Evolutionary conservation across 2,888 invertebrate species (phyloP), one percentile per base, ranked within the genome.

Genomic region (Hydrotaea cyrtoneurina): DNA sequence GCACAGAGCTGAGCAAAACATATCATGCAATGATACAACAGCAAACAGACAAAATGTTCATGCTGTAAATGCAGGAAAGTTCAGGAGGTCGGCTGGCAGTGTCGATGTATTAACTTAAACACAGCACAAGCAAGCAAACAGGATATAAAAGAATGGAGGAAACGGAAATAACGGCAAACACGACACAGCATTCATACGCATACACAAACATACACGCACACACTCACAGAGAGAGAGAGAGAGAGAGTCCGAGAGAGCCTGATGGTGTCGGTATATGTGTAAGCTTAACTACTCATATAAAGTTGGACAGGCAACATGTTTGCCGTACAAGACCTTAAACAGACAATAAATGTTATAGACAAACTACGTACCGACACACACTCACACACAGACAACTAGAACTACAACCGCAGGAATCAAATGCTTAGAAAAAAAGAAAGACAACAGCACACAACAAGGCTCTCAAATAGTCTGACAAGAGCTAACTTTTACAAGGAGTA

Each of bases 21-120:
- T 57, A 57, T 57, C 57, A 57, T 57, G 57, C 57, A 57, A 57
- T 57, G 19, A 57, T 57, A 19, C 19, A 57, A 57, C 17, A 23
- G 21, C 13, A 57, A 57, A 57, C 57, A 23, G 11, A 57, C 57
- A 57, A 23, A 57, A 19, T 57, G 13, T 11, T 19, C 10, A 2
- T 8, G 57, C 57, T 11, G 57, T 57, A 57, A 19, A 21, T 57
- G 23, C 57, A 21, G 21, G 3, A 57, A 57, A 21, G 57, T 21
- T 57, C 57, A 57, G 10, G 11, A 19, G 17, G 57, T 57, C 57
- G 57, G 23, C 21, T 57, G 53, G 17, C 19, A 8, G 19, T 53
- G 19, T 53, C n/a, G 53, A n/a, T 8, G 57, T 57, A 57, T 11
- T 57, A 21, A 57, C 7, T 57, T 17, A 11, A 57, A 21, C 57